Evolutionary conservation across 2,113 vertebrate genomes (phyloP).

Genomic region (Chrysemys picta): DNA sequence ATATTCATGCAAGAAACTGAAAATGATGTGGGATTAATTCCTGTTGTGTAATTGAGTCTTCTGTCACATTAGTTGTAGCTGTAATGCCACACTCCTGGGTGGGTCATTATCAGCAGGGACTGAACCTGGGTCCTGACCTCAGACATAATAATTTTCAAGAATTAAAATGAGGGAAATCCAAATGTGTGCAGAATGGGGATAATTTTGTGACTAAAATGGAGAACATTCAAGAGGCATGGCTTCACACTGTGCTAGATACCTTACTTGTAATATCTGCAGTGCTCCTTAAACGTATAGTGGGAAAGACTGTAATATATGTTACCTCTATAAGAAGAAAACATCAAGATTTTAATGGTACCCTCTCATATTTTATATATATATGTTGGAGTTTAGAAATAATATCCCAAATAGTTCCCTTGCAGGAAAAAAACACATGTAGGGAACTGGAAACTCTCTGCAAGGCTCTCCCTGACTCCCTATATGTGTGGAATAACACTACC

Average conservation of each 20-base stretch:
- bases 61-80: background rate
- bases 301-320: background rate
- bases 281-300: background rate
- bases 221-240: background rate
- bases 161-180: background rate
- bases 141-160: background rate
- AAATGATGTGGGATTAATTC: background rate
- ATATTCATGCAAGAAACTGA: background rate
- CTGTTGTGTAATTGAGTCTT: background rate
- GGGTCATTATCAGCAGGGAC: background rate
- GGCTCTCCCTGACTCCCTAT: background rate
- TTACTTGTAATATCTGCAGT: background rate
- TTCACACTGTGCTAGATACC: background rate
- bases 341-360: background rate
- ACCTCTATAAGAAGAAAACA: background rate
- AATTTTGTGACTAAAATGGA: background rate
- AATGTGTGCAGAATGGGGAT: background rate
- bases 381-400: background rate
- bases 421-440: background rate
- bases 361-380: background rate
- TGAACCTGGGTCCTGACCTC: background rate
- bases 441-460: background rate
- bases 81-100: background rate
- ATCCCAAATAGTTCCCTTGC: background rate
- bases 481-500: accelerated